phyloP scores from a whole-genome alignment of 2,888 invertebrate species.

The Cheilosia impressa region DNA sequence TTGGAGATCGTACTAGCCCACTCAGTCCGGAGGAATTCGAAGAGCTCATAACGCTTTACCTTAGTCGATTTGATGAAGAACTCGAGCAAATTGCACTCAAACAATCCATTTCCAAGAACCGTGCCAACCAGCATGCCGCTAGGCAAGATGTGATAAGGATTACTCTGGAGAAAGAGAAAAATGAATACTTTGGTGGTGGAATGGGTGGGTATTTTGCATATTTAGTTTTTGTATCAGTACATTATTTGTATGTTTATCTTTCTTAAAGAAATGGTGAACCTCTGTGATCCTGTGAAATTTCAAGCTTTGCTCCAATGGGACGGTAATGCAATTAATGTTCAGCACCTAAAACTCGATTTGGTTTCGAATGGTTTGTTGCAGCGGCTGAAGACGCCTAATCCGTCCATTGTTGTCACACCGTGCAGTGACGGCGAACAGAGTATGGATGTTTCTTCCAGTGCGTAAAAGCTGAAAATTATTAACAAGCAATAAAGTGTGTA shows the following conservation, averaged over 20 bases:
- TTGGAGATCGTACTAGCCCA: slow-evolving; percentile 84
- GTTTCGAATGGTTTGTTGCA: slow-evolving; percentile 81
- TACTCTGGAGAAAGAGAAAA: slow-evolving; percentile 89
- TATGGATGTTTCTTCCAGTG: slow-evolving; percentile 53
- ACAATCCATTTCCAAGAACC: slow-evolving; percentile 87
- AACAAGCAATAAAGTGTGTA: background rate
- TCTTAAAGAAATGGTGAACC: slow-evolving; percentile 41
- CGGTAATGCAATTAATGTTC: slow-evolving; percentile 83
- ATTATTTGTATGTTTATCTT: background rate
- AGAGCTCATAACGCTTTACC: slow-evolving; percentile 84
- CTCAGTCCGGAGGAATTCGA: slow-evolving; percentile 87
- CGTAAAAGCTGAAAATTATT: slow-evolving; percentile 1
- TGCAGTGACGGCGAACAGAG: slow-evolving; percentile 69
- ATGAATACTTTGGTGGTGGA: slow-evolving; percentile 91
- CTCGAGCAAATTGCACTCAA: slow-evolving; percentile 91
- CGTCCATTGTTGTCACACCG: slow-evolving; percentile 64
- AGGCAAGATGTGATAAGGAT: slow-evolving; percentile 91
- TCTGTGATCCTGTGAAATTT: slow-evolving; percentile 77
- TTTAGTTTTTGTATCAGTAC: background rate
- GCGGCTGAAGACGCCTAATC: slow-evolving; percentile 77
- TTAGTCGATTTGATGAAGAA: slow-evolving; percentile 90
- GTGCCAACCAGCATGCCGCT: slow-evolving; percentile 91
- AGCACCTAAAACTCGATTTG: slow-evolving; percentile 82
- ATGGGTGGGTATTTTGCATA: slow-evolving; percentile 86
- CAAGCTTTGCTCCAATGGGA: slow-evolving; percentile 82